Percentiles rank a stretch among this genome's conserved stretches.
These are phyloP conservation scores for Xiphorhynchus elegans DNA, from an alignment of 2,113 vertebrate species.

Conservation along the genomic window DNA sequence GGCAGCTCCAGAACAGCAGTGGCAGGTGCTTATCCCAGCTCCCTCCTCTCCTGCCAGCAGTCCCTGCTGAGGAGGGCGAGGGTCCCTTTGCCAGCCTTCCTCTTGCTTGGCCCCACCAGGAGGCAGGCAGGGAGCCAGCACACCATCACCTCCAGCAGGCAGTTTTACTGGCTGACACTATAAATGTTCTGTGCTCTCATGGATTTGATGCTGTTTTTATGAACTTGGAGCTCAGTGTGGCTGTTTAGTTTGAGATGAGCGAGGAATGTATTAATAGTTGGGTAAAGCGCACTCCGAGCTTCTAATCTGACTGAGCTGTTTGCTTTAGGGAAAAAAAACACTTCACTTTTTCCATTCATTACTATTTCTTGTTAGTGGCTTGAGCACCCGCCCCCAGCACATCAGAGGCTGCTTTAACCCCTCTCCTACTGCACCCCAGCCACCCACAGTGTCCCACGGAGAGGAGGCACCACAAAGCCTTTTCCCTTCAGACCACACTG, in stretches of 20 bases:
- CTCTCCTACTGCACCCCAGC: conserved; percentile 34
- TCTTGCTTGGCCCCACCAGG: background rate
- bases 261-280: conserved; percentile 83
- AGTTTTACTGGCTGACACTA: conserved; percentile 76
- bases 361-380: conserved; percentile 63
- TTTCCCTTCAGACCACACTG: accelerated
- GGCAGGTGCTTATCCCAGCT: background rate
- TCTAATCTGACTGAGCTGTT: conserved; percentile 78
- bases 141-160: conserved; percentile 58
- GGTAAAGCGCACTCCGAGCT: conserved; percentile 76
- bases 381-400: background rate
- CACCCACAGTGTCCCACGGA: background rate
- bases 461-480: background rate
- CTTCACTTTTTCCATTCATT: conserved; percentile 82
- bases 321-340: conserved; percentile 79
- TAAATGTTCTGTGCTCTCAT: conserved; percentile 76
- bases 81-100: background rate
- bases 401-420: conserved; percentile 59
- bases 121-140: background rate
- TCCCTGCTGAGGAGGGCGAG: background rate
- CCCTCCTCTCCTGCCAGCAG: background rate
- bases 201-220: conserved; percentile 81
- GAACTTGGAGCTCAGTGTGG: conserved; percentile 77
- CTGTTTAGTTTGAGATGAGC: conserved; percentile 84
- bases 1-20: background rate